Base-by-base conservation (phyloP, 2,113 vertebrate species). In the Myotis davidii region DNA sequence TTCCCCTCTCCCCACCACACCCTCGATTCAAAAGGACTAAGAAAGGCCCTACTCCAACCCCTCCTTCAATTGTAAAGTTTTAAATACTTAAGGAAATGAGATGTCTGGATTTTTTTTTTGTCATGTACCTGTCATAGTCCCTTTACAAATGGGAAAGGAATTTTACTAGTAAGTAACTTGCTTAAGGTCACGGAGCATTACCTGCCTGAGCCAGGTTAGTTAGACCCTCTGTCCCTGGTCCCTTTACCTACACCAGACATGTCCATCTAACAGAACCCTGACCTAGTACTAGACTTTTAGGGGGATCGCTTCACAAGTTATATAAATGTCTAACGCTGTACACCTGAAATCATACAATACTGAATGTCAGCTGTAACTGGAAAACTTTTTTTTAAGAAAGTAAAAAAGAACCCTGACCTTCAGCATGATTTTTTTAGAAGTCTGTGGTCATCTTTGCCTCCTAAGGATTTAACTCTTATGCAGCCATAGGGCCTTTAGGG, bases 51-150 rank as follows among this genome's bases (percentile, higher is more conserved):
- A 29, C 18, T 72, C 32, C 48, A n/a, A 69, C 23, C 21, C 78
- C 76, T 85, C 83, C 84, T 90, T 76, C 59, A 39, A 23, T 81
- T 95, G 64, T 83, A 34, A 78, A 69, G 48, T 21, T 67, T 85
- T 95, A 25, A 11, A n/a, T 45, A 14, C 54, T 82, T 4, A 37
- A 83, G 67, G 78, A 94, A 91, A 85, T 16, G 42, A 89, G 39
- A 74, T 14, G 0, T 0, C 54, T 32, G 45, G 56, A 21, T 74
- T 50, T 52, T 64, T 85, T 85, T 42, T 84, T 34, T 69, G 37
- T 67, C 29, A 59, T 18, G 34, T 6, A 34, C 25, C n/a, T 39
- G 56, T 52, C 69, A 85, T 2, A 13, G 69, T 13, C 87, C 7
- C 8, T 56, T 92, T 61, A 77, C 61, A 89, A 67, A 83, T 0